These are phyloP conservation scores for Acyrthosiphon pisum DNA, from an alignment of 1,140 invertebrate species.

Conservation along the genomic window DNA sequence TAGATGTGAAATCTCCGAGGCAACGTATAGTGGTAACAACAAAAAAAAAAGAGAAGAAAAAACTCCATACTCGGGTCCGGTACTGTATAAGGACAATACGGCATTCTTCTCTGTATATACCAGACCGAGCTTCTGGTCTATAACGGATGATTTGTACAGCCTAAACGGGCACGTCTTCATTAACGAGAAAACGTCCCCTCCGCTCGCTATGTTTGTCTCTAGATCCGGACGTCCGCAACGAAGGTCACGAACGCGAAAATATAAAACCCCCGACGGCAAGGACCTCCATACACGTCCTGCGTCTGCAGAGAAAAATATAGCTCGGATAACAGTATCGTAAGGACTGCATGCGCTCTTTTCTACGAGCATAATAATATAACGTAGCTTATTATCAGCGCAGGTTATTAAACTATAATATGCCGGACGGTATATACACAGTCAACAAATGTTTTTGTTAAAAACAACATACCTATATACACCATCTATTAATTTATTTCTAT, in stretches of 20 bases:
- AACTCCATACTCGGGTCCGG: neutral
- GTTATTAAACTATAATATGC: neutral
- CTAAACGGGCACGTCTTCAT: slow-evolving; percentile 55
- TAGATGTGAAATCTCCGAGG: slow-evolving; percentile 29
- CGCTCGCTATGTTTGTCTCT: neutral
- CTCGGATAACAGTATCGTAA: slow-evolving; percentile 10
- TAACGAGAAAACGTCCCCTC: slow-evolving; percentile 44
- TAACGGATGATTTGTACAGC: slow-evolving; percentile 31
- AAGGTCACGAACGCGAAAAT: slow-evolving; percentile 27
- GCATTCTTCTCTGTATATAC: slow-evolving; percentile 35
- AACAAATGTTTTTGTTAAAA: slow-evolving; percentile 25
- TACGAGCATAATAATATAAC: neutral
- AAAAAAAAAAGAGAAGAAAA: neutral
- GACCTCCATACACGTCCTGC: neutral
- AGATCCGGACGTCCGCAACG: slow-evolving; percentile 42
- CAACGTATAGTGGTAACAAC: neutral
- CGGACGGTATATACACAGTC: neutral
- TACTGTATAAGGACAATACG: slow-evolving; percentile 49
- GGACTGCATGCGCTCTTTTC: neutral
- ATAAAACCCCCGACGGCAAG: slow-evolving; percentile 2
- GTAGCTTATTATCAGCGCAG: neutral
- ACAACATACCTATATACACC: neutral
- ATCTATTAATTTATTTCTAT: neutral
- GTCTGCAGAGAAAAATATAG: neutral
- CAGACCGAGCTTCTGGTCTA: neutral